A percentile compares a stretch with the other conserved stretches of the same genome.
Conservation (phyloP, 2,888 invertebrate species). For the Plagodis dolabraria region DNA sequence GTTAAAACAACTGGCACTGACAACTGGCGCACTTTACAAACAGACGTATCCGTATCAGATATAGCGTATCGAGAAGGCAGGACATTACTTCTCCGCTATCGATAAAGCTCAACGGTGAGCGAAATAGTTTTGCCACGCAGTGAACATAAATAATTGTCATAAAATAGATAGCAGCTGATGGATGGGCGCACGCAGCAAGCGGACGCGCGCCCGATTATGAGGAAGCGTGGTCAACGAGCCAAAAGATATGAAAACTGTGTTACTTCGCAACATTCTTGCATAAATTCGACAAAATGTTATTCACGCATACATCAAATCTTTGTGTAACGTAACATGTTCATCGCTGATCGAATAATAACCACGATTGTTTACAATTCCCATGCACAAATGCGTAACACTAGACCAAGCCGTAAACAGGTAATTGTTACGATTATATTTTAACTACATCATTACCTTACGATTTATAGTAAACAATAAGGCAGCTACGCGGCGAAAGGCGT, state of each 20-base stretch:
- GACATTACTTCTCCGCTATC: conserved; percentile 82
- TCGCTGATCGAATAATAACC: neutral
- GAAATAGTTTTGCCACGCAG: conserved; percentile 80
- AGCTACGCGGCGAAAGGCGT: conserved; percentile 50
- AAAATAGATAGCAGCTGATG: conserved; percentile 80
- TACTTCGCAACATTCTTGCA: conserved; percentile 20
- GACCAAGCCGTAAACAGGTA: conserved; percentile 56
- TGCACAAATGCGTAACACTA: conserved; percentile 51
- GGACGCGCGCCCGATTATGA: conserved; percentile 59
- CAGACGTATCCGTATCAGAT: conserved; percentile 84
- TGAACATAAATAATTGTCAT: conserved; percentile 84
- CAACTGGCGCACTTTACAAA: conserved; percentile 83
- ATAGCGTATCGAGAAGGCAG: conserved; percentile 78
- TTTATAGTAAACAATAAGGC: conserved; percentile 59
- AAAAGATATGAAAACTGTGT: conserved; percentile 41
- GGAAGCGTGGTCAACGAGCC: conserved; percentile 52
- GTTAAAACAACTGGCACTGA: conserved; percentile 81
- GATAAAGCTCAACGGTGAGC: conserved; percentile 84
- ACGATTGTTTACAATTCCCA: conserved; percentile 4
- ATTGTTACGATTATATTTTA: conserved; percentile 57
- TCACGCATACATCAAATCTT: too few species aligned
- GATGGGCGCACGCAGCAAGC: conserved; percentile 57
- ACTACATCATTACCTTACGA: conserved; percentile 57
- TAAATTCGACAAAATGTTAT: neutral
- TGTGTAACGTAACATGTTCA: neutral